phyloP scores from a whole-genome alignment of 2,888 invertebrate species.

The Caenorhabditis angaria region DNA sequence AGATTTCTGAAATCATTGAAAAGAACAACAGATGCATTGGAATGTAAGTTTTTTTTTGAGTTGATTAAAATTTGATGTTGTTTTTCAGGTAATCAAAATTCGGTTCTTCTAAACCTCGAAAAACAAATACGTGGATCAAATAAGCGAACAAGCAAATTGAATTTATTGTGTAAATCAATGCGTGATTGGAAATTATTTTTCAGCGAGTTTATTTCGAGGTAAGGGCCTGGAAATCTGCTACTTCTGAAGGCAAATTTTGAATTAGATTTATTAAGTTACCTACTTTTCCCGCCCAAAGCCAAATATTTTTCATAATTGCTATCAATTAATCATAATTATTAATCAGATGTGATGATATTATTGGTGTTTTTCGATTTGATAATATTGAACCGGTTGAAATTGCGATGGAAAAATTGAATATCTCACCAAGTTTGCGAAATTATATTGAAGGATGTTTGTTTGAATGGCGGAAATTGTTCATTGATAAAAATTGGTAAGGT shows the following conservation, averaged over 20 bases:
- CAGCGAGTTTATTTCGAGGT: neutral
- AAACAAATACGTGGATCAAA: neutral
- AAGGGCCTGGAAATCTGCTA: neutral
- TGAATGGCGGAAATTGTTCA: neutral
- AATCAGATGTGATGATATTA: constrained; percentile 1
- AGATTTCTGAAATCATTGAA: neutral
- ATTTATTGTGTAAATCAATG: neutral
- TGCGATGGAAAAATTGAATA: neutral
- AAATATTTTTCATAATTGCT: too few relatives aligned
- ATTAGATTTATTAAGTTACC: too few relatives aligned
- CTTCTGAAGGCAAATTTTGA: too few relatives aligned
- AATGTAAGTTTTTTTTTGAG: neutral
- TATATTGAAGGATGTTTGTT: neutral
- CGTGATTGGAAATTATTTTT: neutral
- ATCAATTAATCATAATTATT: too few relatives aligned
- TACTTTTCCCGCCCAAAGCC: too few relatives aligned
- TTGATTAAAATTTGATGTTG: neutral
- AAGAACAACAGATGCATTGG: neutral
- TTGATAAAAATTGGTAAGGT: neutral
- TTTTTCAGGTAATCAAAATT: neutral
- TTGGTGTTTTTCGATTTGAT: neutral
- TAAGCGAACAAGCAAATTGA: neutral
- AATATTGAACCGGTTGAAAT: neutral
- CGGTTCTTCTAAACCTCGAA: neutral
- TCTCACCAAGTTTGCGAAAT: neutral